Base-by-base conservation (phyloP, 2,888 invertebrate species). In the Lithophane ornitopus region DNA sequence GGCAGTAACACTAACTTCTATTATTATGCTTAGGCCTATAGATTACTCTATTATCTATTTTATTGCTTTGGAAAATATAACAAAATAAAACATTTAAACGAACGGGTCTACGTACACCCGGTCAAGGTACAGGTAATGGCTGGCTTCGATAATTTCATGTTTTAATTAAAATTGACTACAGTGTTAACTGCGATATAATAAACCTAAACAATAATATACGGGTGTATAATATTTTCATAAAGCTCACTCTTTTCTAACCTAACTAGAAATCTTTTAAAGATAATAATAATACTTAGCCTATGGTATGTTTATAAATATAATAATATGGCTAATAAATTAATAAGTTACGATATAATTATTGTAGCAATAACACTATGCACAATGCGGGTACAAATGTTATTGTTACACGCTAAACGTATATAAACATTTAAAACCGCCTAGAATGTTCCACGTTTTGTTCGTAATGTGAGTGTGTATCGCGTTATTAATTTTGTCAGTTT, bases 231-330 rank as follows among this genome's bases (percentile, higher is more conserved):
- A 93, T 94, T 92, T 92, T 93, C 91, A 93, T 95, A 95, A 95
- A 96, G 96, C 96, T 96, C 96, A 96, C 96, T 95, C 96, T 91
- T 95, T 95, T 92, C 93, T 95, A 95, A 91, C 92, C 94, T 95
- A 95, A 91, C 94, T 94, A 95, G 91, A 94, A 95, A 95, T 95
- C 95, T 95, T 96, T 94, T 91, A 93, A 95, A 95, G 95, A 95
- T 95, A 95, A 94, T 93, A 94, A 95, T 93, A 94, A 94, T 93
- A 93, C 95, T 96, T 95, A 96, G 87, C 94, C 96, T 96, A 96
- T 96, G 96, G 96, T 96, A 96, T 96, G 96, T 96, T 94, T 94
- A 96, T 96, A 96, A 95, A 96, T 95, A 96, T 93, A 94, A 91
- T 94, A 93, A 93, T 95, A 96, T 96, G 95, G 95, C 96, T 96